A percentile compares a stretch with the other conserved stretches of the same genome.
phyloP scores from a whole-genome alignment of 2,888 invertebrate genomes.

The Tipula confusa region DNA sequence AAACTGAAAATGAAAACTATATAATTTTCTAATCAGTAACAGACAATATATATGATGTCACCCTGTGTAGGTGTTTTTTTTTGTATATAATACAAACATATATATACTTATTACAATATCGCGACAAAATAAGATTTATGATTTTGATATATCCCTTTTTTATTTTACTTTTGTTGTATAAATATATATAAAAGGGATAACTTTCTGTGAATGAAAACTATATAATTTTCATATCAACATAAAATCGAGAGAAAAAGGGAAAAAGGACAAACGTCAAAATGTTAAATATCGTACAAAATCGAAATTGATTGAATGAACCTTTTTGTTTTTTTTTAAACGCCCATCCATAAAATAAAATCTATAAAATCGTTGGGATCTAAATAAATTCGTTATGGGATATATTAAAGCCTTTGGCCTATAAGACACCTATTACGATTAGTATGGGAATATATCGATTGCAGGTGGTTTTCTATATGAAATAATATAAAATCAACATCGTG shows the following conservation, averaged over 20 bases:
- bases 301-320: slow-evolving; percentile 1
- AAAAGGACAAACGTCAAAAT: slow-evolving; percentile 14
- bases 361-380: not conserved
- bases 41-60: not conserved
- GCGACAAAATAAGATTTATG: not conserved
- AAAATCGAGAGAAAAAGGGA: not conserved
- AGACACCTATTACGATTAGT: not conserved
- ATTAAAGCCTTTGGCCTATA: not conserved
- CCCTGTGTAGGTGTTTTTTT: not conserved
- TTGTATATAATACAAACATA: too few species aligned
- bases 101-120: not conserved
- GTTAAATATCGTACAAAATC: not conserved
- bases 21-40: not conserved
- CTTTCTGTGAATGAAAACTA: not conserved
- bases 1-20: not conserved
- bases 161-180: too few species aligned
- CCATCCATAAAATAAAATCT: not conserved
- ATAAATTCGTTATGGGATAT: not conserved
- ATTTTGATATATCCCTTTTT: not conserved
- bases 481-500: not conserved
- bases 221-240: not conserved
- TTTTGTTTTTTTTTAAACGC: not conserved
- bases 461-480: not conserved
- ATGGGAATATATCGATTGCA: not conserved
- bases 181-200: not conserved